Base-by-base conservation (phyloP, 1,140 invertebrate genomes). In the Drosophila persimilis region DNA sequence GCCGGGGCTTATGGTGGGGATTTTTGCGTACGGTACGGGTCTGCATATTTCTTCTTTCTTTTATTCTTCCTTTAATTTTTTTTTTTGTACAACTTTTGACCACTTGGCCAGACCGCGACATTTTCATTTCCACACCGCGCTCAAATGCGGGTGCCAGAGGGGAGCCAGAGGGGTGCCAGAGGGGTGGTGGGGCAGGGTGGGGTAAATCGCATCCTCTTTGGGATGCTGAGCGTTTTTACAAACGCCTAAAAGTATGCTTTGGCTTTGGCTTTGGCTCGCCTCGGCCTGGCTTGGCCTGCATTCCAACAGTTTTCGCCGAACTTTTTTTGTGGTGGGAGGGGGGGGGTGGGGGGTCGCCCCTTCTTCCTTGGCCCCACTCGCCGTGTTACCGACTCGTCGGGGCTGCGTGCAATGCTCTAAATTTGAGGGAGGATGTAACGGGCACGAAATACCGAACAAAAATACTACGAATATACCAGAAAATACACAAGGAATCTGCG, bases 41-140 rank as follows among this genome's bases (percentile, higher is more conserved):
- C 20, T 20, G 20, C 20, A 20, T 11, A 9, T 11, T 8, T 35
- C 2, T 35, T 35, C 8, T 3, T 11, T 35, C 4, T 31, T 31
- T n/a, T n/a, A n/a, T n/a, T n/a, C n/a, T n/a, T n/a, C n/a, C 11
- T 3, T 11, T 11, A 13, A 0, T 4, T 39, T 3, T 4, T 11
- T 5, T 11, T 39, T 39, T 35, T 39, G 11, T 72, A 71, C 73
- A 86, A 86, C 77, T 86, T 86, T 86, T 86, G 81, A 85, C 81
- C 81, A 80, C 77, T 85, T 86, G 73, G 67, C 69, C 77, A 59
- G 71, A 85, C 81, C 81, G 83, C 81, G 81, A 86, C 81, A 86
- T 86, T 86, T 86, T 86, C 79, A 86, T 81, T 86, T 86, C 81
- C 81, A 77, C 80, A 75, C 73, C 61, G 65, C 60, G 39, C 48